A percentile compares a stretch with the other conserved stretches of the same genome.
Evolutionary conservation across 1,140 invertebrate species (phyloP).

Genomic region (Diabrotica undecimpunctata): DNA sequence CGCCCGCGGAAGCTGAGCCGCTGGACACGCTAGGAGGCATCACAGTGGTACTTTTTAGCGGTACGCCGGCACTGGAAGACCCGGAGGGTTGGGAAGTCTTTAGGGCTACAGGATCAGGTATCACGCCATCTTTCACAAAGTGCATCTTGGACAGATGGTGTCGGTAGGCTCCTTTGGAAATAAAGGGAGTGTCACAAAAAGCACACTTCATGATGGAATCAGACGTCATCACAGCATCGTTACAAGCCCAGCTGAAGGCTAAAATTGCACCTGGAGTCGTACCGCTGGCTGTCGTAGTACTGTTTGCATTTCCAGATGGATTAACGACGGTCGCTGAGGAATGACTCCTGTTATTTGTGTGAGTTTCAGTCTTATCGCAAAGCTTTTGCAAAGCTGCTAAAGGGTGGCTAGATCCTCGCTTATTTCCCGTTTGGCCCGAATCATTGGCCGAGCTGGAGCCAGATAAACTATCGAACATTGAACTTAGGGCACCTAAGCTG

Average conservation of each 20-base stretch:
- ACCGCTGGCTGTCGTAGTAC: slow-evolving; percentile 40
- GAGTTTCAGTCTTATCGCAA: slow-evolving; percentile 89
- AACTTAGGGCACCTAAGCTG: slow-evolving; percentile 78
- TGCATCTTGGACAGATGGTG: slow-evolving; percentile 96
- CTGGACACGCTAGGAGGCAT: slow-evolving; percentile 27
- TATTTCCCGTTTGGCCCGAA: slow-evolving; percentile 48
- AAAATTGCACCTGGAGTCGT: slow-evolving; percentile 76
- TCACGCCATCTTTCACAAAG: slow-evolving; percentile 88
- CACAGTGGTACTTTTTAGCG: slow-evolving; percentile 34
- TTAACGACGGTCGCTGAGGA: slow-evolving; percentile 38
- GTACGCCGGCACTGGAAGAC: slow-evolving; percentile 41
- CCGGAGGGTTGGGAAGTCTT: slow-evolving; percentile 56
- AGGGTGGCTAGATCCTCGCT: slow-evolving; percentile 75
- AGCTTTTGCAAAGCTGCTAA: slow-evolving; percentile 90
- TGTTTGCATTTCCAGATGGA: slow-evolving; percentile 31
- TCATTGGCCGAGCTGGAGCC: slow-evolving; percentile 54
- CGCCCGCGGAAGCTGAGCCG: slow-evolving; percentile 19
- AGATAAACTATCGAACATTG: slow-evolving; percentile 83
- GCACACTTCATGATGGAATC: slow-evolving; percentile 93
- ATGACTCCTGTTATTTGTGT: slow-evolving; percentile 48
- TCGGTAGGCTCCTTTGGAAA: slow-evolving; percentile 93
- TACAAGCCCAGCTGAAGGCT: slow-evolving; percentile 91
- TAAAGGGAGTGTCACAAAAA: slow-evolving; percentile 93
- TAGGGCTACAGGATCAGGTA: slow-evolving; percentile 65
- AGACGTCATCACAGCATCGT: slow-evolving; percentile 80